Percentiles rank a stretch among this genome's conserved stretches.
phyloP scores from a whole-genome alignment of 2,888 invertebrate species.

The Heteromyza rotundicornis region DNA sequence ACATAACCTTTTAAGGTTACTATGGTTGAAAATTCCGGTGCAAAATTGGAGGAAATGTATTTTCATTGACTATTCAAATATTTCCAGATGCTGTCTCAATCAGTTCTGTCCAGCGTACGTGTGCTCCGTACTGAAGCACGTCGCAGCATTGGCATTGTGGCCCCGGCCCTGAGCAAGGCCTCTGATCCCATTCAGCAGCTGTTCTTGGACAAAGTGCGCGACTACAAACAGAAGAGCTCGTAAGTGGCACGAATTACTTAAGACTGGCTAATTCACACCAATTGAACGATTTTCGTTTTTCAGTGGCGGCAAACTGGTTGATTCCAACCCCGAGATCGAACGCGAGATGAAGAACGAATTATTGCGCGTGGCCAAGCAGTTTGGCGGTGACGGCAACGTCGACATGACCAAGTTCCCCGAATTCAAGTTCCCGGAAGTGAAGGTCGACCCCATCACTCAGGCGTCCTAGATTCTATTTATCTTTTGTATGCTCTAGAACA shows the following conservation, averaged over 20 bases:
- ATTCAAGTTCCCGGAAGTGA: constrained; percentile 80
- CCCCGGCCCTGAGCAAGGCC: constrained; percentile 73
- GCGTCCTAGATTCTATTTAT: constrained; percentile 14
- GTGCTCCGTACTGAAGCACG: constrained; percentile 66
- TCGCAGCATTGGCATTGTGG: constrained; percentile 76
- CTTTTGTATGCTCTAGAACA: background rate
- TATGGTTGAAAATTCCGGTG: no score
- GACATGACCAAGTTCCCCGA: constrained; percentile 91
- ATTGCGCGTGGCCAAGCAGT: constrained; percentile 80
- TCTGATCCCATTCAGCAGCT: constrained; percentile 92
- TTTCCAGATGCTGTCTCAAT: constrained; percentile 68
- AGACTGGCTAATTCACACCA: background rate
- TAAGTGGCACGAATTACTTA: constrained; percentile 64
- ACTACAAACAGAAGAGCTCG: constrained; percentile 87
- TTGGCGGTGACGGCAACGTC: constrained; percentile 74
- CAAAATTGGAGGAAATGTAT: no score
- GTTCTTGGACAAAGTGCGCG: constrained; percentile 89
- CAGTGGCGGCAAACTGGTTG: constrained; percentile 85
- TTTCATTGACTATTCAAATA: background rate
- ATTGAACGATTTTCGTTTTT: constrained; percentile 30
- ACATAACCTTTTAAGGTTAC: constrained; percentile 5
- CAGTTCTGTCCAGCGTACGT: constrained; percentile 64
- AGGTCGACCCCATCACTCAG: constrained; percentile 70
- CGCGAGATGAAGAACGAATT: constrained; percentile 78
- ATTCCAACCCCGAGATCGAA: constrained; percentile 77